phyloP scores from a whole-genome alignment of 1,140 invertebrate species.

The Leptoteleia sp. region DNA sequence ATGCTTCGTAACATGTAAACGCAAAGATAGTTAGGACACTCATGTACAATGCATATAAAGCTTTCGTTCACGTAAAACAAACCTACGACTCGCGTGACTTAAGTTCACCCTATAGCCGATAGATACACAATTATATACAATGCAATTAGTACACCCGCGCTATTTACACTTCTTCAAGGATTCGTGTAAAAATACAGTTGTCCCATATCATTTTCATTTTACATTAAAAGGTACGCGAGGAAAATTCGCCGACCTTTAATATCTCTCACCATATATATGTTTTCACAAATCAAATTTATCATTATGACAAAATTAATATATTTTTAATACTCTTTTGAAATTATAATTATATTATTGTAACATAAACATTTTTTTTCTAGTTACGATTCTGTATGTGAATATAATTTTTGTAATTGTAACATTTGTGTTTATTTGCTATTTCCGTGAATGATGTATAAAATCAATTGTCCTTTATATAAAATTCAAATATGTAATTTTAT shows the following conservation, averaged over 20 bases:
- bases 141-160: slow-evolving; percentile 72
- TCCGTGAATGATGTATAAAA: too few species aligned
- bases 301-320: too few species aligned
- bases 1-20: slow-evolving; percentile 51
- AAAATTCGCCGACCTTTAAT: slow-evolving; percentile 33
- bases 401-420: too few species aligned
- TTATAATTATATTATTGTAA: too few species aligned
- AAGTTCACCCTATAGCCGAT: slow-evolving; percentile 71
- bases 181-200: slow-evolving; percentile 81
- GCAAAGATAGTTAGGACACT: slow-evolving; percentile 62
- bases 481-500: slow-evolving; percentile 8
- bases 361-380: too few species aligned
- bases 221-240: slow-evolving; percentile 58
- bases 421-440: too few species aligned
- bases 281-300: too few species aligned
- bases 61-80: slow-evolving; percentile 49
- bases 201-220: slow-evolving; percentile 68
- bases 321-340: too few species aligned
- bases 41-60: slow-evolving; percentile 57
- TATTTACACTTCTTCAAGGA: slow-evolving; percentile 79
- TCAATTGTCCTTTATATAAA: too few species aligned
- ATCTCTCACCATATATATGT: too few species aligned
- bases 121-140: slow-evolving; percentile 77
- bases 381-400: too few species aligned
- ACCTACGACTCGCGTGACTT: slow-evolving; percentile 48